phyloP scores from a whole-genome alignment of 2,113 vertebrate genomes.

The human region GRCh38 chr11:110040001-110040500 shows the following conservation, averaged over 20 bases:
- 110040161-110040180: background rate
- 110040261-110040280: background rate
- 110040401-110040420: background rate
- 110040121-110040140: background rate
- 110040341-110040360: background rate
- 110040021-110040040: background rate
- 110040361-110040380: background rate
- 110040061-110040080: background rate
- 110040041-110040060: background rate
- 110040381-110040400: background rate
- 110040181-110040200: background rate
- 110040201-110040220: background rate
- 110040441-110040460: background rate
- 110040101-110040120: background rate
- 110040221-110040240: background rate
- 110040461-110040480: background rate
- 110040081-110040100: background rate
- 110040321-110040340: background rate
- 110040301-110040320: background rate
- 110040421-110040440: background rate
- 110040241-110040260: background rate
- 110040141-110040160: background rate
- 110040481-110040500: background rate
- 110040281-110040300: background rate
- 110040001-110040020: background rate